Base-by-base conservation (phyloP, 2,888 invertebrate species). In the Clistopyga incitator region DNA sequence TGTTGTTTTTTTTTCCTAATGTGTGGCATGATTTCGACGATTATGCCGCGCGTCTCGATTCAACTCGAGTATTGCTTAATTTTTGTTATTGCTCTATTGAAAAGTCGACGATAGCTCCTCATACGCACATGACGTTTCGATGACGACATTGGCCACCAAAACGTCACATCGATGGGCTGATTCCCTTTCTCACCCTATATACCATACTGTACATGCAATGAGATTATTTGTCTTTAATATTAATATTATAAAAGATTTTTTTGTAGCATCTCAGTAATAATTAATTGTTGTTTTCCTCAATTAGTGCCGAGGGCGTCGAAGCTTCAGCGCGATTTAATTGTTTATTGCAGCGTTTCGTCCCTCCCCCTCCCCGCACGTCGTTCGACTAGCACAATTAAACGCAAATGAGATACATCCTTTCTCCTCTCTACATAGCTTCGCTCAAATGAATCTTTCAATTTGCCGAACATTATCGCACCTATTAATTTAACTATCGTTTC, bases 221-320 rank as follows among this genome's bases (percentile, higher is more conserved):
- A 86, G 84, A 87, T 88, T 87, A 88, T 84, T 86, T 80, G 79
- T 88, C 86, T 84, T 86, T 87, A 85, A 88, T 84, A 85, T 86
- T 82, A 88, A 89, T 88, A 88, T 90, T 89, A 89, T 86, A 89
- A 89, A 89, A 89, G 86, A 82, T 88, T 89, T 88, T 88, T 89
- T 88, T 87, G 84, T 86, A 81, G 70, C 72, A 67, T 79, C 78
- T 78, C 70, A 64, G 67, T 78, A 59, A 78, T 56, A 71, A 72
- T 59, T 71, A 76, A 78, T 72, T 71, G 34, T 18, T 80, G 54
- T 71, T 79, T 67, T 65, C 70, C 70, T 18, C 34, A 18, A 67
- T 64, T 56, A 61, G 64, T 77, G 74, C 54, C 65, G 79, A 67
- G 74, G 75, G 81, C 65, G 59, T 82, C 79, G 70, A 84, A 85